phyloP scores from a whole-genome alignment of 1,140 invertebrate genomes.

The Penaeus chinensis region DNA sequence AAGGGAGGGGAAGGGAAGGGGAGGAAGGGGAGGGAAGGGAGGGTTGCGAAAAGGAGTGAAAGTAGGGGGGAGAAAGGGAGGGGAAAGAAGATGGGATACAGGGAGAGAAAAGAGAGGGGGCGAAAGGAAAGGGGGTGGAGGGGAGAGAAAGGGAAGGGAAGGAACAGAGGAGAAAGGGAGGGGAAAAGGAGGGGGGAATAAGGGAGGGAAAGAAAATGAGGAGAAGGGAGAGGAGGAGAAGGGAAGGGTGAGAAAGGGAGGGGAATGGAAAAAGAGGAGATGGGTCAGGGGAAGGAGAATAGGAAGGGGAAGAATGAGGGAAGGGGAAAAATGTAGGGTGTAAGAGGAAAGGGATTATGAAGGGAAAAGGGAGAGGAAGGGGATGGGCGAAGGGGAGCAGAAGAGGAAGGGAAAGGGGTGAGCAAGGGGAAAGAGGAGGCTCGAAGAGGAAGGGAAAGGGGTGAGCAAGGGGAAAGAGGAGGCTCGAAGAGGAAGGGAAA shows the following conservation, averaged over 20 bases:
- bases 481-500: background rate
- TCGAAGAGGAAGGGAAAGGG: background rate
- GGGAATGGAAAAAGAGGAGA: too few species aligned
- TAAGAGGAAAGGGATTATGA: background rate
- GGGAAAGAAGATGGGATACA: too few species aligned
- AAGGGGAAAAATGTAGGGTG: background rate
- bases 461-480: background rate
- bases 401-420: background rate
- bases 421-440: background rate
- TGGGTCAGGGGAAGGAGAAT: background rate
- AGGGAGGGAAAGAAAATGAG: fast-evolving
- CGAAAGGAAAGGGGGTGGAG: background rate
- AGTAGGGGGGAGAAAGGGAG: too few species aligned
- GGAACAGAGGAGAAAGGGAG: too few species aligned
- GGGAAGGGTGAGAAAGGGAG: too few species aligned
- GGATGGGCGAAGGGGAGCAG: too few species aligned
- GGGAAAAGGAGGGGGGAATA: too few species aligned
- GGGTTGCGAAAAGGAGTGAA: too few species aligned
- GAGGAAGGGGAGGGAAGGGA: background rate
- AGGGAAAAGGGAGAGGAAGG: too few species aligned
- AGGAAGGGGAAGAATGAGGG: background rate
- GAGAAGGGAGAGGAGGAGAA: background rate
- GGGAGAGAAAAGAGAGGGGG: too few species aligned
- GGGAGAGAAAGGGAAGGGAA: background rate
- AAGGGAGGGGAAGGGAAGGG: background rate